phyloP scores from a whole-genome alignment of 2,797 vertebrate genomes.

The Xenops minutus region DNA sequence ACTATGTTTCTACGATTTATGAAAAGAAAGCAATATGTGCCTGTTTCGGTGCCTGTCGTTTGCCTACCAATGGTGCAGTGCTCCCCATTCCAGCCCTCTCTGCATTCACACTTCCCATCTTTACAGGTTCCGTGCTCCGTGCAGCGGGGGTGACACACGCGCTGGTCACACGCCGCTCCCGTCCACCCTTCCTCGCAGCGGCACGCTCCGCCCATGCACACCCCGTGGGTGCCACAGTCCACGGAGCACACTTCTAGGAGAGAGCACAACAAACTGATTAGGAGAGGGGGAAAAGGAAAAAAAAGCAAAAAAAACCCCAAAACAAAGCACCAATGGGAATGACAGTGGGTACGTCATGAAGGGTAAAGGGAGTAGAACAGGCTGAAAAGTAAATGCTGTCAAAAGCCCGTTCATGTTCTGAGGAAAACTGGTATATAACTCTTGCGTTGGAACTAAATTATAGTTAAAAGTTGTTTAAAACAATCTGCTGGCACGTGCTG shows the following conservation, averaged over 20 bases:
- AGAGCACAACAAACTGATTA: not conserved
- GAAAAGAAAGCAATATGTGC: conserved; percentile 86
- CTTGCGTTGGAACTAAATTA: not conserved
- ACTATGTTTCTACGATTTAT: conserved; percentile 85
- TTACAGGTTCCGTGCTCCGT: conserved; percentile 98
- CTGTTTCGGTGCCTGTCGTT: conserved; percentile 84
- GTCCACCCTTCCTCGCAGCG: conserved; percentile 99
- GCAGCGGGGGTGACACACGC: conserved; percentile 96
- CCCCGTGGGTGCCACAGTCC: conserved; percentile 97
- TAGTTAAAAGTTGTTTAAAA: not conserved
- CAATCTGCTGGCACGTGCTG: rapidly evolving
- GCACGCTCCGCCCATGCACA: conserved; percentile 95
- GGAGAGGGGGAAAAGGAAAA: not conserved
- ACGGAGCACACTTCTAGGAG: conserved; percentile 95
- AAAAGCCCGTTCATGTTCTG: rapidly evolving
- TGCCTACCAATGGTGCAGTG: conserved; percentile 99
- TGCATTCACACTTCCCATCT: conserved; percentile 99
- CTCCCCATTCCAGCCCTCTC: conserved; percentile 99
- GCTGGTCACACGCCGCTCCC: conserved; percentile 93
- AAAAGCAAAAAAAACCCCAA: not conserved
- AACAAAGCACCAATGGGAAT: not conserved
- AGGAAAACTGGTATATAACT: not conserved
- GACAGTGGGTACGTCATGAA: not conserved
- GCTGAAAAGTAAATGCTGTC: not conserved
- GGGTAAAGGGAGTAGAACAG: rapidly evolving